A percentile compares a stretch with the other conserved stretches of the same genome.
Evolutionary conservation across 2,113 vertebrate genomes (phyloP).

Genomic region (Rhinichthys klamathensis): DNA sequence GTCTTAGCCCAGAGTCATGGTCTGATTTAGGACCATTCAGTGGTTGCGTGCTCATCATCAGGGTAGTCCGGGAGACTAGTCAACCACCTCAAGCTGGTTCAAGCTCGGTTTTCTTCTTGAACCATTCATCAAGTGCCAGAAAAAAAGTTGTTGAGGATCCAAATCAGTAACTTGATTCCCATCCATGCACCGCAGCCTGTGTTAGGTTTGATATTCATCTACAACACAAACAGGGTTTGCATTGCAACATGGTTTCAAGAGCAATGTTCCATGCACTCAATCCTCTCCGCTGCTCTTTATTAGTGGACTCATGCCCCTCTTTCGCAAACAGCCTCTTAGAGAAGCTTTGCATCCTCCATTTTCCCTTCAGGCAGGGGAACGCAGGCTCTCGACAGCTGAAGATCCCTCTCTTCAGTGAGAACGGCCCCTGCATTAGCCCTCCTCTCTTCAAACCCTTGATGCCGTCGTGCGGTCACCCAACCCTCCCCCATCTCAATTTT

Average conservation of each 20-base stretch:
- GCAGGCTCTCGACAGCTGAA: constrained; percentile 51
- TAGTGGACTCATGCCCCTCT: neutral
- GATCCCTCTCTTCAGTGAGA: constrained; percentile 75
- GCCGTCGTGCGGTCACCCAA: neutral
- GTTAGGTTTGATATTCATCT: neutral
- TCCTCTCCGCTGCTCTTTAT: constrained; percentile 7
- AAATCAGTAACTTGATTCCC: neutral
- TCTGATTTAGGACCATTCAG: neutral
- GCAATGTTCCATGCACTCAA: neutral
- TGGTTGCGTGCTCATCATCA: neutral
- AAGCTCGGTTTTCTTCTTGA: neutral
- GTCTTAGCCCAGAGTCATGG: neutral
- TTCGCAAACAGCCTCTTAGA: constrained; percentile 9
- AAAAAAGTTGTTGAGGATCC: neutral
- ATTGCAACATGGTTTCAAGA: neutral
- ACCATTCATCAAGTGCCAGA: neutral
- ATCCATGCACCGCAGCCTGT: neutral
- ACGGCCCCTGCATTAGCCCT: constrained; percentile 72
- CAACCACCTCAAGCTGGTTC: neutral
- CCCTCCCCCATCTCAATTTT: constrained; percentile 58
- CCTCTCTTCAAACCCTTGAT: constrained; percentile 26
- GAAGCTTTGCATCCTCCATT: constrained; percentile 21
- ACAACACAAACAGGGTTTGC: neutral
- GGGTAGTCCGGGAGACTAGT: neutral
- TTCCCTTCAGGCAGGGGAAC: constrained; percentile 67